Evolutionary conservation across 1,140 invertebrate genomes (phyloP), one percentile per base, ranked within the genome.

Genomic region (Papilio aristodemus): DNA sequence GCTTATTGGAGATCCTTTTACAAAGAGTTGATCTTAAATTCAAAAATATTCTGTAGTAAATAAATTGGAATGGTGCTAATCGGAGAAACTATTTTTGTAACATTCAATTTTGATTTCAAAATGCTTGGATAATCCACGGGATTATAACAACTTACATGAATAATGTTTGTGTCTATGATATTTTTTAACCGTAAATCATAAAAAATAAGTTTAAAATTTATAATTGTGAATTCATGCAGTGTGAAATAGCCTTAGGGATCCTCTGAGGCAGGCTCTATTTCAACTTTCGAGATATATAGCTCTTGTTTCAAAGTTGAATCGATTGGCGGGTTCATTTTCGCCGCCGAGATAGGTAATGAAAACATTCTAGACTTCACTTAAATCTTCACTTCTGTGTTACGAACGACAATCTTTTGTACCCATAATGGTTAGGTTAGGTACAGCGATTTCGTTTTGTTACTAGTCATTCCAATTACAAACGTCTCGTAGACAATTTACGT

Each of bases 301-400:
- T 75, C 74, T 78, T 79, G 77, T 79, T 77, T 71, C 68, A 71
- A 77, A 79, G 75, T 73, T 69, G 69, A 71, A 73, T 73, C 73
- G 69, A 75, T 71, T 74, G 57, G 57, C 39, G 70, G 64, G 73
- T 71, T 68, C 72, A 77, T 77, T 76, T 71, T 62, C 43, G 54
- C 39, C 66, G 63, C 38, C 39, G 54, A 68, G 63, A 32, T 68
- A 54, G 54, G 38, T 66, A 66, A 66, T 43, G 64, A 73, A 68
- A 71, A 50, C 41, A 72, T 70, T 68, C 54, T 64, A 66, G 75
- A 79, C 57, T 72, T 74, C 38, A 59, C n/a, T 57, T 67, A 72
- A 73, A 70, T 68, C 60, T 66, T 50, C 25, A 66, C 63, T 66
- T 66, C 62, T 64, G 62, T 43, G n/a, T 17, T 38, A 64, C 19